Evolutionary conservation across 2,888 invertebrate species (phyloP).

Genomic region (Pachydiplax longipennis): DNA sequence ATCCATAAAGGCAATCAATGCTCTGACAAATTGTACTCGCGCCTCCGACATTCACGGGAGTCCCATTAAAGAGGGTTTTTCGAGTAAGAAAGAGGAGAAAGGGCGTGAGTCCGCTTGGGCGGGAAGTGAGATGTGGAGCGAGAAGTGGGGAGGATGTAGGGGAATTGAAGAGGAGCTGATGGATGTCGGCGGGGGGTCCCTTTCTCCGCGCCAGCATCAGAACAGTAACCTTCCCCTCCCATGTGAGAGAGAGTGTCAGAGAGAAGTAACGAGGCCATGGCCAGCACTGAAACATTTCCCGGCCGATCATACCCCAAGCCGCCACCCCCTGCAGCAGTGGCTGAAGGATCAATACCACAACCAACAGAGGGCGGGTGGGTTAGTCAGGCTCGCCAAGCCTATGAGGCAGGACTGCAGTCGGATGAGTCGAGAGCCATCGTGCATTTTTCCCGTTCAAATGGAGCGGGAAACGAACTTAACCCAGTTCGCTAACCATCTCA

Average conservation of each 20-base stretch:
- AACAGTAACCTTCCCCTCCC: not conserved
- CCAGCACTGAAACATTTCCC: not conserved
- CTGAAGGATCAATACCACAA: constrained; percentile 18
- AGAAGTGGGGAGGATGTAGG: not conserved
- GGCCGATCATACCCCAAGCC: not conserved
- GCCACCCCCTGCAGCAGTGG: constrained; percentile 31
- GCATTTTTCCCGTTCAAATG: not conserved
- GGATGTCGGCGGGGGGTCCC: not conserved
- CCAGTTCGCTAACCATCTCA: not conserved
- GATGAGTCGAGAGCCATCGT: not conserved
- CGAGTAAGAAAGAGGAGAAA: not conserved
- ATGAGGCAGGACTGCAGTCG: not conserved
- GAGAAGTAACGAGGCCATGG: constrained; percentile 39
- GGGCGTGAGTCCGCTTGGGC: not conserved
- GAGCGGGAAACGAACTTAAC: not conserved
- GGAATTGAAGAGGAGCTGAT: not conserved
- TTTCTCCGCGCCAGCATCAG: not conserved
- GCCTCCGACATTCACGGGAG: not conserved
- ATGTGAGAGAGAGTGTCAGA: not conserved
- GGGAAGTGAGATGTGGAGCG: not conserved
- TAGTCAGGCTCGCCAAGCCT: not conserved
- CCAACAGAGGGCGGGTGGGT: constrained; percentile 16
- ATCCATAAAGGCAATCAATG: not conserved
- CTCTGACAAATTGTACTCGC: not conserved
- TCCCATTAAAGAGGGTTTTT: not conserved